phyloP scores from a whole-genome alignment of 2,113 vertebrate genomes.

The Muntiacus muntjak region DNA sequence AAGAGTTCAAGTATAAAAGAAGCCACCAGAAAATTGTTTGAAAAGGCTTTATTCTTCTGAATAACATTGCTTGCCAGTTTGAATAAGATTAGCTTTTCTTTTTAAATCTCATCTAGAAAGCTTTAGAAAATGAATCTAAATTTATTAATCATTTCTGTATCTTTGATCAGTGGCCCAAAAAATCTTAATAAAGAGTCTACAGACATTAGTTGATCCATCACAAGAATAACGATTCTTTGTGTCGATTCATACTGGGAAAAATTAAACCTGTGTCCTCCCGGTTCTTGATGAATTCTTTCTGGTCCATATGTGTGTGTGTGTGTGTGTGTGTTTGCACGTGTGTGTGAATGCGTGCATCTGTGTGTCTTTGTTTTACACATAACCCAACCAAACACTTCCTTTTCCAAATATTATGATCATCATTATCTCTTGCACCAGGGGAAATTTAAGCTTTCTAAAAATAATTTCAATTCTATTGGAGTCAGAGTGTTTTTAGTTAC shows the following conservation, averaged over 20 bases:
- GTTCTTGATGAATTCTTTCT: constrained; percentile 1
- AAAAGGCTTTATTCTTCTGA: constrained; percentile 37
- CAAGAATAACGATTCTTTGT: not conserved
- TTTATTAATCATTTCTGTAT: constrained; percentile 62
- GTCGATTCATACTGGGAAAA: not conserved
- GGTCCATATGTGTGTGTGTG: not conserved
- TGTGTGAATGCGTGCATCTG: rapidly evolving
- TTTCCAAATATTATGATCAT: constrained; percentile 55
- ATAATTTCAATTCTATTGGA: not conserved
- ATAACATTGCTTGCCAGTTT: constrained; percentile 37
- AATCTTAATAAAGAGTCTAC: constrained; percentile 53
- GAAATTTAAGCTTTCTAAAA: constrained; percentile 63
- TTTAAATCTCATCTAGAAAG: constrained; percentile 54
- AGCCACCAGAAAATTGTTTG: not conserved
- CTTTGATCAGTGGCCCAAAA: constrained; percentile 48
- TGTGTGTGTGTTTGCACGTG: not conserved
- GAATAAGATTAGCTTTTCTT: constrained; percentile 55
- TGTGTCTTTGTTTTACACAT: not conserved
- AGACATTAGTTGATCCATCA: not conserved
- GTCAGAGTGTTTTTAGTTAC: constrained; percentile 58
- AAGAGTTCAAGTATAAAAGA: constrained; percentile 21
- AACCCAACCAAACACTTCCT: constrained; percentile 26
- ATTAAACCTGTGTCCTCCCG: not conserved
- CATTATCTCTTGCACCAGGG: constrained; percentile 19
- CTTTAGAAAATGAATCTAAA: constrained; percentile 65